phyloP scores from a whole-genome alignment of 23 tunicate genomes.

The Botrylloides violaceus region DNA sequence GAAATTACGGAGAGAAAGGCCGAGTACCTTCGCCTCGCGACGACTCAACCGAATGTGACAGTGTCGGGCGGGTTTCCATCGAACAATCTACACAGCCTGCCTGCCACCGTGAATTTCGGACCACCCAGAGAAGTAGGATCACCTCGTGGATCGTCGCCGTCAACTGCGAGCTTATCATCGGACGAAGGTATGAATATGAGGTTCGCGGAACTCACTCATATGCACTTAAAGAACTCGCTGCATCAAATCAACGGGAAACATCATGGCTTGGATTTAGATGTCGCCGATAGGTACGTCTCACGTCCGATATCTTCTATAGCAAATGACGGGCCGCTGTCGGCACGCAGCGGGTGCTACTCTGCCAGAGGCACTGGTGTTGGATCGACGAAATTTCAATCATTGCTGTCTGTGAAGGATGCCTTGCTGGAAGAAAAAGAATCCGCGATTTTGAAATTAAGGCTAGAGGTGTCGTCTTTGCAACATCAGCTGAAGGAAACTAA shows the following conservation, averaged over 20 bases:
- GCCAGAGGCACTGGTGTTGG: constrained; percentile 11
- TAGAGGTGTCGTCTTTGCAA: constrained; percentile 53
- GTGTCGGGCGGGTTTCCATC: not conserved
- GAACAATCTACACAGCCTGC: not conserved
- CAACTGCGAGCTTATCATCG: constrained; percentile 21
- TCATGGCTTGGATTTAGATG: not conserved
- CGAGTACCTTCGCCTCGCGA: constrained; percentile 9
- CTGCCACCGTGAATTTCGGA: not conserved
- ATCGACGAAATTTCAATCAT: constrained; percentile 43
- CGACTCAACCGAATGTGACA: not conserved
- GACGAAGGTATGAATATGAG: constrained; percentile 62
- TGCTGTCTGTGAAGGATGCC: constrained; percentile 67
- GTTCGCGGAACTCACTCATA: constrained; percentile 63
- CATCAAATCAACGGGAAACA: constrained; percentile 55
- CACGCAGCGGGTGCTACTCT: constrained; percentile 10
- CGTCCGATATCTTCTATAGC: not conserved
- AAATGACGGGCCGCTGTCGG: not conserved
- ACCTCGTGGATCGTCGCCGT: constrained; percentile 2
- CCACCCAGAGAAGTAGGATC: not conserved
- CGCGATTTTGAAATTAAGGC: constrained; percentile 49
- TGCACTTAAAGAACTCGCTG: constrained; percentile 56
- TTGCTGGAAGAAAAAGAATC: constrained; percentile 80
- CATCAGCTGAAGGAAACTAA: constrained; percentile 59
- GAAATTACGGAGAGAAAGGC: constrained; percentile 10
- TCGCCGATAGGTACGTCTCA: not conserved